A percentile compares a stretch with the other conserved stretches of the same genome.
These are phyloP conservation scores for Anguilla japonica DNA, from an alignment of 2,113 vertebrate species.

Conservation along the genomic window DNA sequence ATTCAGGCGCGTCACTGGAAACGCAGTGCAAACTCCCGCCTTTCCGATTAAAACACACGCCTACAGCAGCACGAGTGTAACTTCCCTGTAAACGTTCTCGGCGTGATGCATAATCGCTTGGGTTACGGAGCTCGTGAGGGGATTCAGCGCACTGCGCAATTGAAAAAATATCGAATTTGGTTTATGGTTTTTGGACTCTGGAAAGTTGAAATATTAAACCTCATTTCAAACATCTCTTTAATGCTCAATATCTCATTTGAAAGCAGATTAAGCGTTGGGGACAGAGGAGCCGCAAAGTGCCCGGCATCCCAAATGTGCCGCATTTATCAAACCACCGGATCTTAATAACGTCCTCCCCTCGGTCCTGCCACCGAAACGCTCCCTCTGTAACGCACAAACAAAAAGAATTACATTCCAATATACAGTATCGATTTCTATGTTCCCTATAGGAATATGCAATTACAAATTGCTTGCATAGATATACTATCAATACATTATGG, in stretches of 20 bases:
- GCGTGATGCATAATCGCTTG: not conserved
- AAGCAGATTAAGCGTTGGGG: not conserved
- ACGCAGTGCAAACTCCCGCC: not conserved
- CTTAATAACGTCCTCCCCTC: not conserved
- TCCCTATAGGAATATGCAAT: not conserved
- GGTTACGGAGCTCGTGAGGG: not conserved
- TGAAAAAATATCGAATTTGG: not conserved
- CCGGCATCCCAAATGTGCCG: not conserved
- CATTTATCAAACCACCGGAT: not conserved
- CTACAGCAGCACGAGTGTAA: not conserved
- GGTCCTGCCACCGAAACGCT: not conserved
- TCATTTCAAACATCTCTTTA: not conserved
- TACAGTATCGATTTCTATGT: not conserved
- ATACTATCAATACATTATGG: too few species aligned
- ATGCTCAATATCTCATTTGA: constrained; percentile 8
- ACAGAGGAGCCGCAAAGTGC: not conserved
- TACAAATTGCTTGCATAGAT: too few species aligned
- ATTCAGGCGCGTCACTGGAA: not conserved
- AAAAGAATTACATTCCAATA: not conserved
- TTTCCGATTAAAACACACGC: not conserved
- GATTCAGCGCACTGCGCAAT: not conserved
- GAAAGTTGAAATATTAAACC: not conserved
- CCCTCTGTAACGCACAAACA: not conserved
- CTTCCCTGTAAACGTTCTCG: not conserved
- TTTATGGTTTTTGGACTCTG: not conserved